Conservation (phyloP, 2,797 vertebrate genomes). For the Rhynchonycteris naso region DNA sequence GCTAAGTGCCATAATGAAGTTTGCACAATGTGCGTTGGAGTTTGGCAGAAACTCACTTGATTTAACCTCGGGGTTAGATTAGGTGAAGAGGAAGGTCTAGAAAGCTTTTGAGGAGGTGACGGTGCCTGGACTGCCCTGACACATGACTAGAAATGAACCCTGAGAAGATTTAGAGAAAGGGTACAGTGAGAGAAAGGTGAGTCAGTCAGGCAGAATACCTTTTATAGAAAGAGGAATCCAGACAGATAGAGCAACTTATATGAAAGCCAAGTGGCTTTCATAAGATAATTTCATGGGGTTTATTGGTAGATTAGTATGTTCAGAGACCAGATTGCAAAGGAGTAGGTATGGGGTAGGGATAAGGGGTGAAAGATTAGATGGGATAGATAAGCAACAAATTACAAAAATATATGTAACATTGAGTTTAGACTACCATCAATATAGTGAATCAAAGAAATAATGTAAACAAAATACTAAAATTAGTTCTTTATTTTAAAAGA, state of each 20-base stretch:
- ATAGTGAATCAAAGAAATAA: neutral
- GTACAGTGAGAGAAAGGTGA: neutral
- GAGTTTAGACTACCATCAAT: neutral
- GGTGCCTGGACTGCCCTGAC: neutral
- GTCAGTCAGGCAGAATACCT: neutral
- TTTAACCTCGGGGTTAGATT: neutral
- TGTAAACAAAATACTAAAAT: slow-evolving; percentile 30
- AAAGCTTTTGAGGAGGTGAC: neutral
- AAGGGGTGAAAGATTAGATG: neutral
- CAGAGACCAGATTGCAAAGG: slow-evolving; percentile 16
- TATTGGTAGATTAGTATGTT: neutral
- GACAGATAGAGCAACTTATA: neutral
- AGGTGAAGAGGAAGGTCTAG: neutral
- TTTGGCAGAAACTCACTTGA: neutral
- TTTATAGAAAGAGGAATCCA: neutral
- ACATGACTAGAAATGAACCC: slow-evolving; percentile 44
- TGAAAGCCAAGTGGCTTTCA: neutral
- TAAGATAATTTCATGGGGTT: neutral
- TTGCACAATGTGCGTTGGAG: neutral
- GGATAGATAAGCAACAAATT: neutral
- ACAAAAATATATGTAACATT: neutral
- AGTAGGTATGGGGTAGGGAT: too few relatives aligned
- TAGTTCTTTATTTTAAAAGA: slow-evolving; percentile 37
- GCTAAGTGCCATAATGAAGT: neutral
- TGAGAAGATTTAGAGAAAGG: neutral